Percentiles rank a stretch among this genome's conserved stretches.
These are phyloP conservation scores for Hafferia zeledoni DNA, from an alignment of 2,797 vertebrate genomes.

Conservation along the genomic window DNA sequence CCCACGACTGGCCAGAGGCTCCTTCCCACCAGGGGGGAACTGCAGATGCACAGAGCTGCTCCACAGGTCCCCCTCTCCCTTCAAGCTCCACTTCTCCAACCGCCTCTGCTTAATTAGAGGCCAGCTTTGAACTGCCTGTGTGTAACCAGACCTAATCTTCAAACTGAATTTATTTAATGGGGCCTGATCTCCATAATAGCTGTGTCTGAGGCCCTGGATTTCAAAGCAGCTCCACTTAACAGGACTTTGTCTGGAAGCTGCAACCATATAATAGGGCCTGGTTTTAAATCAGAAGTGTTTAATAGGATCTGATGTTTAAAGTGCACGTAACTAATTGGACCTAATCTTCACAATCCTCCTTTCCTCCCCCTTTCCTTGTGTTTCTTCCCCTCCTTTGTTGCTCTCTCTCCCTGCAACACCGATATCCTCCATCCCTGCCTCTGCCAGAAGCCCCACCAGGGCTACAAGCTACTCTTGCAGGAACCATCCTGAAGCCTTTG, in stretches of 20 bases:
- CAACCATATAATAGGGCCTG: not conserved
- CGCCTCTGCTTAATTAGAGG: not conserved
- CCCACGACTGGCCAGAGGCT: not conserved
- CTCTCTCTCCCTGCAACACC: not conserved
- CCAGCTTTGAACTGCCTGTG: constrained; percentile 49
- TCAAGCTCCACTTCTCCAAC: not conserved
- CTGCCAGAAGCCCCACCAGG: rapidly evolving
- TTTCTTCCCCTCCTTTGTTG: not conserved
- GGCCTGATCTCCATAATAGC: constrained; percentile 47
- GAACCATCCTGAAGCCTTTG: not conserved
- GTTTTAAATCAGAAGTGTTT: constrained; percentile 33
- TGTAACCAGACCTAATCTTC: constrained; percentile 36
- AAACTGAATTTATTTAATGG: constrained; percentile 46
- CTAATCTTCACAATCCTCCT: constrained; percentile 30
- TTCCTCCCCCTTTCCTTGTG: not conserved
- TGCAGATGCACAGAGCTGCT: not conserved
- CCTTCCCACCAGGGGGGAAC: not conserved
- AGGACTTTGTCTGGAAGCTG: constrained; percentile 16
- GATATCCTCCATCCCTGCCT: not conserved
- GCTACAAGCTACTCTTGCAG: not conserved
- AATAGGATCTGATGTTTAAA: constrained; percentile 48
- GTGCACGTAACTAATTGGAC: not conserved
- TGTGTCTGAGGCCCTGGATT: constrained; percentile 26
- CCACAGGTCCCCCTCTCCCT: not conserved
- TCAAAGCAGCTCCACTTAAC: constrained; percentile 56